Evolutionary conservation across 2,113 vertebrate genomes (phyloP).

Genomic region (Oophaga pumilio): DNA sequence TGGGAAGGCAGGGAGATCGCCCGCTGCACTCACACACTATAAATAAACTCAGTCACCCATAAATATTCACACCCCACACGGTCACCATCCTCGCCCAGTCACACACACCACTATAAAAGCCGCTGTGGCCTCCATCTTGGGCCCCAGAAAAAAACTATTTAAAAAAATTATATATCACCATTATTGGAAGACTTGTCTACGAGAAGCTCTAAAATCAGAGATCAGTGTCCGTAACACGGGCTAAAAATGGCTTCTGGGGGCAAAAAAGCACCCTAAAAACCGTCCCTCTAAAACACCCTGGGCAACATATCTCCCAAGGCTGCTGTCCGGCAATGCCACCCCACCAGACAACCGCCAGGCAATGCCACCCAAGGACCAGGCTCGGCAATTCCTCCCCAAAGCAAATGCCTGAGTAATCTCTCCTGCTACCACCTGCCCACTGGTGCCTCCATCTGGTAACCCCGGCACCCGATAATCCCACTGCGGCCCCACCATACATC

Average conservation of each 20-base stretch:
- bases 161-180: not conserved
- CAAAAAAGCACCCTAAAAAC: not conserved
- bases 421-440: too few relatives aligned
- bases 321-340: too few relatives aligned
- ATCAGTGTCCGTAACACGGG: not conserved
- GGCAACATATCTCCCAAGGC: too few relatives aligned
- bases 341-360: too few relatives aligned
- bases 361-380: too few relatives aligned
- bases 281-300: not conserved
- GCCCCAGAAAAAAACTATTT: not conserved
- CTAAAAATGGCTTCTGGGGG: not conserved
- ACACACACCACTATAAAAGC: not conserved
- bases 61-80: conserved; percentile 13
- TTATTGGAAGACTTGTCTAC: conserved; percentile 21
- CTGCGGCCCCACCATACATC: not conserved
- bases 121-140: not conserved
- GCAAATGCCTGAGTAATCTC: too few relatives aligned
- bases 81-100: not conserved
- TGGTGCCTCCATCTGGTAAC: too few relatives aligned
- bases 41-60: conserved; percentile 49
- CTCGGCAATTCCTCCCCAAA: too few relatives aligned
- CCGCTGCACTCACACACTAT: conserved; percentile 32
- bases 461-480: not conserved
- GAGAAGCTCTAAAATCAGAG: not conserved
- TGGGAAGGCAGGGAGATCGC: not conserved